phyloP scores from a whole-genome alignment of 2,888 invertebrate genomes.

The Eucriotettix oculatus region DNA sequence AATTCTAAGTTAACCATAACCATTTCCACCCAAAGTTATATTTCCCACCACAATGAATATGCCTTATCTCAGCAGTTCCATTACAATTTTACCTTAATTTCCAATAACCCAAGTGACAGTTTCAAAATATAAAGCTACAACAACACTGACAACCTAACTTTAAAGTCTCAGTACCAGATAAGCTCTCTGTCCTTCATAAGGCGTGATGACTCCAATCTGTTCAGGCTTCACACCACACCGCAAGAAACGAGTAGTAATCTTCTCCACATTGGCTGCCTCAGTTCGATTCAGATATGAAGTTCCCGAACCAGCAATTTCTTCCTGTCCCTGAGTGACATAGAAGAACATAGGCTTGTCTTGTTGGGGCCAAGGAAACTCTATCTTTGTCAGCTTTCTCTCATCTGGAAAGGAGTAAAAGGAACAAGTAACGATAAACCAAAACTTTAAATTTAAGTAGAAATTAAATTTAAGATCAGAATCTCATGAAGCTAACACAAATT shows the following conservation, averaged over 20 bases:
- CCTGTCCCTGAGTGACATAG: conserved; percentile 93
- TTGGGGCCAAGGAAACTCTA: conserved; percentile 97
- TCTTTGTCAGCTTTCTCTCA: conserved; percentile 71
- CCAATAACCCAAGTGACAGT: too few relatives aligned
- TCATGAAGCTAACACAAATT: too few relatives aligned
- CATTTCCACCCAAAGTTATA: too few relatives aligned
- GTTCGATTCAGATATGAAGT: conserved; percentile 97
- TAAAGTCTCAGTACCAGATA: conserved; percentile 45
- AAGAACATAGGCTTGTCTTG: conserved; percentile 97
- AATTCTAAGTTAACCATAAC: too few relatives aligned
- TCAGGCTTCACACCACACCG: conserved; percentile 92
- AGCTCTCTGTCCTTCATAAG: conserved; percentile 96
- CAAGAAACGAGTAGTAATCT: conserved; percentile 86
- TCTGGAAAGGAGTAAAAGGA: conserved; percentile 30
- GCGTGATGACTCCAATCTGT: conserved; percentile 97
- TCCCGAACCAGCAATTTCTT: conserved; percentile 96
- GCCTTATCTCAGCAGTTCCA: too few relatives aligned
- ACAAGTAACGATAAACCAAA: neutral
- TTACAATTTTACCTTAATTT: too few relatives aligned
- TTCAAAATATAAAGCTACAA: too few relatives aligned
- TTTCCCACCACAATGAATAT: too few relatives aligned
- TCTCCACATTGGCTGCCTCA: conserved; percentile 97
- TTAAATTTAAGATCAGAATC: neutral
- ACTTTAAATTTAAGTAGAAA: neutral
- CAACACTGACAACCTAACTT: too few relatives aligned